These are phyloP conservation scores for Pollimyrus isidori DNA, from an alignment of 2,113 vertebrate species.

Conservation along the genomic window DNA sequence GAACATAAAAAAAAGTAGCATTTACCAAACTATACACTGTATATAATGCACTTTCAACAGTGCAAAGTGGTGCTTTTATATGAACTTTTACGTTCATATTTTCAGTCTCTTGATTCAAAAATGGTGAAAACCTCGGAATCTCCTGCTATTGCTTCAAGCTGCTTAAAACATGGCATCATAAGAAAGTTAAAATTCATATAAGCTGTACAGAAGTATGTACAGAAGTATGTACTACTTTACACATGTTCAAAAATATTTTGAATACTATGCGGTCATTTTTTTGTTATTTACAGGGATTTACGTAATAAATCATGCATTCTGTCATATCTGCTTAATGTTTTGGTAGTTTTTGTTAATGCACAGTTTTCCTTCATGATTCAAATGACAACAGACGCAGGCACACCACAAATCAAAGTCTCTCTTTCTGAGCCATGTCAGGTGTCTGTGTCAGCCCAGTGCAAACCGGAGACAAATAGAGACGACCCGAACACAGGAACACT, in stretches of 20 bases:
- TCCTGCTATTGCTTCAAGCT: background rate
- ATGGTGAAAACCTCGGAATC: background rate
- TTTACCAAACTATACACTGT: slow-evolving; percentile 16
- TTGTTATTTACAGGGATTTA: slow-evolving; percentile 23
- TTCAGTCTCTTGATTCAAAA: slow-evolving; percentile 1
- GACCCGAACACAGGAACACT: background rate
- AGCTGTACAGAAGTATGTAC: slow-evolving; percentile 25
- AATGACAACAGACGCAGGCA: background rate
- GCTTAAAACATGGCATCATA: slow-evolving; percentile 7
- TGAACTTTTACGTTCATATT: slow-evolving; percentile 2
- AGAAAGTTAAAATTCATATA: slow-evolving; percentile 22
- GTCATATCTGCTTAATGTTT: background rate
- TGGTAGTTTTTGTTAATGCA: background rate
- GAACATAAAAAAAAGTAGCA: slow-evolving; percentile 9
- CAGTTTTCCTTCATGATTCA: slow-evolving; percentile 3
- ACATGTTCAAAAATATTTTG: slow-evolving; percentile 26
- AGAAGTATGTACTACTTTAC: slow-evolving; percentile 25
- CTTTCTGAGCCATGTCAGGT: background rate
- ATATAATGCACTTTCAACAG: slow-evolving; percentile 18
- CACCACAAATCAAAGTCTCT: background rate
- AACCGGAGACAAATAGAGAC: background rate
- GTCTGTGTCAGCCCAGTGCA: background rate
- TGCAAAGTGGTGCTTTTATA: background rate
- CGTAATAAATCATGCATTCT: slow-evolving; percentile 17
- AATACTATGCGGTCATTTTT: slow-evolving; percentile 9